Conservation (phyloP, 2,888 invertebrate genomes). For the Gasteruption jaculator region DNA sequence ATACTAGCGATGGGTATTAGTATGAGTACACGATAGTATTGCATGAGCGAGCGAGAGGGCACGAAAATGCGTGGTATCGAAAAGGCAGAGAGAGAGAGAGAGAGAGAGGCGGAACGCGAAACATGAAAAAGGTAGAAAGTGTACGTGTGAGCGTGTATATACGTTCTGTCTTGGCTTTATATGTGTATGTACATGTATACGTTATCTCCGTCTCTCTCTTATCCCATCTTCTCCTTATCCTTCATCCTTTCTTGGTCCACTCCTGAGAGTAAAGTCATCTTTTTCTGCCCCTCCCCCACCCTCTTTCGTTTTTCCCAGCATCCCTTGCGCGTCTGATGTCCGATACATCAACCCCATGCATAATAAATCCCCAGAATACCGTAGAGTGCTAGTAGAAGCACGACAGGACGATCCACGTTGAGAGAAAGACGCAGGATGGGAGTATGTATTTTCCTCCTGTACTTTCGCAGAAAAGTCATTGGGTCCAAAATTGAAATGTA, state of each 20-base stretch:
- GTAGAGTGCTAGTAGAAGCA: background rate
- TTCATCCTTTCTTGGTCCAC: slow-evolving; percentile 36
- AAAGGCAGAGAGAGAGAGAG: slow-evolving; percentile 9
- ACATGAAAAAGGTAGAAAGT: slow-evolving; percentile 10
- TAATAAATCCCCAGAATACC: slow-evolving; percentile 41
- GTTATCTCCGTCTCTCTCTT: slow-evolving; percentile 21
- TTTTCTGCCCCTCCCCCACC: slow-evolving; percentile 6
- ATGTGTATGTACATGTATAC: too few relatives aligned
- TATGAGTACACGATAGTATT: background rate
- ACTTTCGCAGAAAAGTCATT: too few relatives aligned
- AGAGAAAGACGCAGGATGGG: slow-evolving; percentile 9
- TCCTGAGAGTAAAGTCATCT: slow-evolving; percentile 34
- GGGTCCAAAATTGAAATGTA: too few relatives aligned
- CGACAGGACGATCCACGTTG: slow-evolving; percentile 1
- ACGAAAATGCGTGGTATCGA: slow-evolving; percentile 5
- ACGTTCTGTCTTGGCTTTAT: too few relatives aligned
- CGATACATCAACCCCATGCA: slow-evolving; percentile 48
- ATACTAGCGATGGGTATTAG: slow-evolving; percentile 5
- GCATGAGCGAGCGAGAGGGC: slow-evolving; percentile 4
- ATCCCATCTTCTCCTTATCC: slow-evolving; percentile 34
- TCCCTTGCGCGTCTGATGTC: slow-evolving; percentile 36
- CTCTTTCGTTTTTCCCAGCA: slow-evolving; percentile 8
- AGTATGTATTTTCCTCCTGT: too few relatives aligned
- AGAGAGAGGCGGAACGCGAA: slow-evolving; percentile 11
- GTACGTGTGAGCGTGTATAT: too few relatives aligned